These are phyloP conservation scores for Drosophila testacea DNA, from an alignment of 2,888 invertebrate genomes.

Conservation along the genomic window DNA sequence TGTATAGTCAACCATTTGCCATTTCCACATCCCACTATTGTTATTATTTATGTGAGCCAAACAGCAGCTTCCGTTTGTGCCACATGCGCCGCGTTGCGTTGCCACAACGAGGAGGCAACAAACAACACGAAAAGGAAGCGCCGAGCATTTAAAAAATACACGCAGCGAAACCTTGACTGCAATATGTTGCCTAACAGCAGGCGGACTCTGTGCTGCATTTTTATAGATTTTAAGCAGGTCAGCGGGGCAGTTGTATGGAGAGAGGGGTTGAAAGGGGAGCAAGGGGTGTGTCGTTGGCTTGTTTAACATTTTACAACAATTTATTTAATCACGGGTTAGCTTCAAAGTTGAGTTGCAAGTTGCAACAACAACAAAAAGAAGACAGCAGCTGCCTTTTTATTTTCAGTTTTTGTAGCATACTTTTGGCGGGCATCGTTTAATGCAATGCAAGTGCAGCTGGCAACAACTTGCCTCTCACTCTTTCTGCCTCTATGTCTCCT, in stretches of 20 bases:
- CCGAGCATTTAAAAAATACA: conserved; percentile 76
- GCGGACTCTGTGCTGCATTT: conserved; percentile 45
- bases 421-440: conserved; percentile 39
- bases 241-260: conserved; percentile 27
- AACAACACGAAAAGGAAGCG: conserved; percentile 65
- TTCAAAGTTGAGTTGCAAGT: conserved; percentile 41
- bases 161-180: conserved; percentile 81
- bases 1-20: conserved; percentile 34
- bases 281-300: conserved; percentile 49
- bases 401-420: conserved; percentile 38
- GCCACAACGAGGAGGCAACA: conserved; percentile 47
- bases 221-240: conserved; percentile 79
- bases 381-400: neutral
- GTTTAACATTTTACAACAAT: conserved; percentile 79
- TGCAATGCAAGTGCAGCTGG: conserved; percentile 34
- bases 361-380: conserved; percentile 16
- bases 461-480: neutral
- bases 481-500: neutral
- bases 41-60: conserved; percentile 81
- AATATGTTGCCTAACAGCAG: conserved; percentile 76
- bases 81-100: conserved; percentile 72
- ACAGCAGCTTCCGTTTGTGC: conserved; percentile 80
- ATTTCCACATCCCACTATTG: conserved; percentile 57
- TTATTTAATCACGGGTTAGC: conserved; percentile 78
- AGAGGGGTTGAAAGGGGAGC: neutral